A percentile compares a stretch with the other conserved stretches of the same genome.
Conservation (phyloP, 2,888 invertebrate genomes). For the Muschampia plurimacula region DNA sequence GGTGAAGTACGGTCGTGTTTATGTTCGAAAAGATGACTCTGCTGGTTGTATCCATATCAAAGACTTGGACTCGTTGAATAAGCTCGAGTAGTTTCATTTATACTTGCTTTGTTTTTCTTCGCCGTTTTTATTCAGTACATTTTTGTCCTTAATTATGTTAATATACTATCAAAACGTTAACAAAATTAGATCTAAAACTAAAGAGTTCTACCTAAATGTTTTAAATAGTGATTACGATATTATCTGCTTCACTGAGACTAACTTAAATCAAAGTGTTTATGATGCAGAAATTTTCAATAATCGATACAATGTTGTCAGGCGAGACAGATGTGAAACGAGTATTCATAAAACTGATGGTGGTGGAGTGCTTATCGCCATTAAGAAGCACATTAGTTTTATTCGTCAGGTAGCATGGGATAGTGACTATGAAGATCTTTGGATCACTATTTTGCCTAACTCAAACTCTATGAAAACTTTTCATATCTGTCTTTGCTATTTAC, state of each 20-base stretch:
- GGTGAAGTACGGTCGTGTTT: conserved; percentile 15
- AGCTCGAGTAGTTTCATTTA: not conserved
- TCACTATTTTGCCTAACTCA: not conserved
- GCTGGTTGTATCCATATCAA: conserved; percentile 7
- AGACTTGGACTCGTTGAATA: conserved; percentile 14
- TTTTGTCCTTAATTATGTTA: not conserved
- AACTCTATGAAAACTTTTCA: not conserved
- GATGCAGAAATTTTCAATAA: conserved; percentile 22
- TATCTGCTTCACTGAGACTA: conserved; percentile 23
- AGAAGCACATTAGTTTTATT: not conserved
- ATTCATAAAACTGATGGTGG: conserved; percentile 15
- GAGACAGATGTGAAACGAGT: conserved; percentile 8
- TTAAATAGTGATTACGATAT: conserved; percentile 19
- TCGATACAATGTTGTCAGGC: conserved; percentile 14
- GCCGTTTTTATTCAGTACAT: not conserved
- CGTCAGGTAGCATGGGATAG: not conserved
- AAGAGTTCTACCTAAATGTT: conserved; percentile 13
- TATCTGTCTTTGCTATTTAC: conserved; percentile 11
- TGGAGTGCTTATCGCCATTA: conserved; percentile 4
- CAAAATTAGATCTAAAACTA: conserved; percentile 12
- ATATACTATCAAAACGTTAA: conserved; percentile 18
- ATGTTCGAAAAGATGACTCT: conserved; percentile 13
- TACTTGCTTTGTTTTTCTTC: not conserved
- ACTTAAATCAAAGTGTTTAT: conserved; percentile 20
- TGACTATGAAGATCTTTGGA: conserved; percentile 10